phyloP scores from a whole-genome alignment of 2,113 vertebrate species.

The Tupaia chinensis region DNA sequence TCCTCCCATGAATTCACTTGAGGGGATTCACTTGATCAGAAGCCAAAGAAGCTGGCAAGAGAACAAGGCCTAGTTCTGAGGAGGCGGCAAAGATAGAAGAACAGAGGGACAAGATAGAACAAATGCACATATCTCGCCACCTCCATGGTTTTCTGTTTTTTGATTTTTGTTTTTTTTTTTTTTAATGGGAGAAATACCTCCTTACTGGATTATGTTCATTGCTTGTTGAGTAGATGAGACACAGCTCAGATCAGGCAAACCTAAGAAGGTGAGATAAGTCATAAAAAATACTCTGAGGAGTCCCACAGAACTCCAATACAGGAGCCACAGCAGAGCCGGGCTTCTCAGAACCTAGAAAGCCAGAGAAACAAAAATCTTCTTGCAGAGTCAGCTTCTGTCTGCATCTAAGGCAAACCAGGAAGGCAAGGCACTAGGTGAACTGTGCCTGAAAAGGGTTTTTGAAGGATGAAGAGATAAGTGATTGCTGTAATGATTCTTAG shows the following conservation, averaged over 20 bases:
- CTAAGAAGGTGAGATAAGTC: neutral
- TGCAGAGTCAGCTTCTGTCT: neutral
- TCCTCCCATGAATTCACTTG: conserved; percentile 29
- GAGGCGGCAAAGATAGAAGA: neutral
- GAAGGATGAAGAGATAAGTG: too few relatives aligned
- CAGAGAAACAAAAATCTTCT: neutral
- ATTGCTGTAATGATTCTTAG: too few relatives aligned
- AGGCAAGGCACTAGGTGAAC: too few relatives aligned
- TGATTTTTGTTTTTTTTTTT: neutral
- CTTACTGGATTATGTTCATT: neutral
- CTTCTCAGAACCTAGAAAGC: neutral
- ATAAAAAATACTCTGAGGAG: conserved; percentile 55
- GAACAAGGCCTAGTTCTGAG: conserved; percentile 3
- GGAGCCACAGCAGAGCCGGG: neutral
- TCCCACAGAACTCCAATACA: conserved; percentile 18
- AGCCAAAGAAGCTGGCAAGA: conserved; percentile 45
- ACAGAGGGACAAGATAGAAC: neutral
- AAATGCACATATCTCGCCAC: conserved; percentile 10
- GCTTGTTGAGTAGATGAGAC: neutral
- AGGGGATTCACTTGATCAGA: conserved; percentile 54
- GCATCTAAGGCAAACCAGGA: too few relatives aligned
- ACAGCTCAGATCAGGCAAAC: neutral
- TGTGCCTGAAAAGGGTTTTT: too few relatives aligned
- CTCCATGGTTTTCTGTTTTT: neutral
- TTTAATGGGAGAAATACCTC: neutral